phyloP scores from a whole-genome alignment of 2,113 vertebrate species.

The Ibidorhyncha struthersii region DNA sequence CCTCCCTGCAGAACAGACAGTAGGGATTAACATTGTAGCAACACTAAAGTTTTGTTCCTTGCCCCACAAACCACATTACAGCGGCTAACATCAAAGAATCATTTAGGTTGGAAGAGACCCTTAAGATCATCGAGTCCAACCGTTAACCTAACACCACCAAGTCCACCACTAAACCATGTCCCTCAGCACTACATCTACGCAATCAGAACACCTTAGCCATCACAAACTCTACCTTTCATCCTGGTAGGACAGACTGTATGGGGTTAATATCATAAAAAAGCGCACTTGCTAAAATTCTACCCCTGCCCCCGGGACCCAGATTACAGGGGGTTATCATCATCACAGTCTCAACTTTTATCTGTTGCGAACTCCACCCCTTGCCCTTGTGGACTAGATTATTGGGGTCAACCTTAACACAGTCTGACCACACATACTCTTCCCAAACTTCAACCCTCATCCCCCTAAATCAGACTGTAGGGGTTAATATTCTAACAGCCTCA shows the following conservation, averaged over 20 bases:
- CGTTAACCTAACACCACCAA: not conserved
- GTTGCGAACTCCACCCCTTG: not conserved
- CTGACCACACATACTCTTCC: not conserved
- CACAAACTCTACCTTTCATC: not conserved
- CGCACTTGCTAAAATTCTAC: not conserved
- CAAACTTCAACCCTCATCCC: not conserved
- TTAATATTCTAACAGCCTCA: not conserved
- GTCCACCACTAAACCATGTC: not conserved
- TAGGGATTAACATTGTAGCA: not conserved
- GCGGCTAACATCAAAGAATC: not conserved
- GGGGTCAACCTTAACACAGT: not conserved
- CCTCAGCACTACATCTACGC: not conserved
- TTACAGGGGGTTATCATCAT: not conserved
- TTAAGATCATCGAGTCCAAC: not conserved
- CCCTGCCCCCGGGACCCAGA: not conserved
- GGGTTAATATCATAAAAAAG: not conserved
- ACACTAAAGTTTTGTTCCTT: not conserved
- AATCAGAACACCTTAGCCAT: not conserved
- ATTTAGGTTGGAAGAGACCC: not conserved
- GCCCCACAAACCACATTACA: not conserved
- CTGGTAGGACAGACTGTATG: not conserved
- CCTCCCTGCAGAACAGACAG: not conserved
- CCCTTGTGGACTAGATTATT: not conserved
- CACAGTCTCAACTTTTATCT: not conserved
- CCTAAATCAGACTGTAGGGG: not conserved